A percentile compares a stretch with the other conserved stretches of the same genome.
Conservation (phyloP, 2,113 vertebrate species). For the Rhabdornis inornatus region DNA sequence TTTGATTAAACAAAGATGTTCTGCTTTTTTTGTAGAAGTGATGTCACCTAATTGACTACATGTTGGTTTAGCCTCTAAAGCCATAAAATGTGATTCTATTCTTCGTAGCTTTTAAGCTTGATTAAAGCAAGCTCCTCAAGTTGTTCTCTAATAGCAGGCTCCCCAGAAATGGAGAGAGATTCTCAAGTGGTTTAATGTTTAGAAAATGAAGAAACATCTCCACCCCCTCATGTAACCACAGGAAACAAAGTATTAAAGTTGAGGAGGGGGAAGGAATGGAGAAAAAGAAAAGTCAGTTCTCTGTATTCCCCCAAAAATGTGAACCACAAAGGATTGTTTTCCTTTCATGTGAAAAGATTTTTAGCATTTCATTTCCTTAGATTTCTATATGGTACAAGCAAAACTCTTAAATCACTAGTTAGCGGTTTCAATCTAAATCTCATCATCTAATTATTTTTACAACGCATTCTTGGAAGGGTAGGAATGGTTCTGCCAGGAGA, state of each 20-base stretch:
- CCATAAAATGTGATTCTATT: constrained; percentile 65
- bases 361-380: constrained; percentile 72
- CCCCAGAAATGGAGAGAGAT: constrained; percentile 63
- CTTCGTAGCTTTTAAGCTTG: constrained; percentile 72
- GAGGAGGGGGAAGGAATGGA: constrained; percentile 20
- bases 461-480: constrained; percentile 77
- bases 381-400: constrained; percentile 39
- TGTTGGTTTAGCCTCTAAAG: constrained; percentile 67
- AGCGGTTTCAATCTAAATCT: constrained; percentile 80
- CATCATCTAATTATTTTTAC: constrained; percentile 84
- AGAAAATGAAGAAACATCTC: constrained; percentile 72
- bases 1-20: constrained; percentile 79
- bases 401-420: constrained; percentile 74
- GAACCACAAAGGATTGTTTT: constrained; percentile 64
- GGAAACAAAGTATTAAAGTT: constrained; percentile 76
- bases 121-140: constrained; percentile 76
- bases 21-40: constrained; percentile 64
- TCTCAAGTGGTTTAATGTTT: constrained; percentile 74
- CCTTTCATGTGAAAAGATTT: constrained; percentile 70
- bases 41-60: constrained; percentile 77
- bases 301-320: constrained; percentile 28
- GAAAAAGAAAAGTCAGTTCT: constrained; percentile 14
- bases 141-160: constrained; percentile 69
- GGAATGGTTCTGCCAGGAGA: constrained; percentile 76
- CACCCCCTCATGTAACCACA: constrained; percentile 74